These are phyloP conservation scores for Tortricodes alternella DNA, from an alignment of 2,888 invertebrate genomes.

Conservation along the genomic window DNA sequence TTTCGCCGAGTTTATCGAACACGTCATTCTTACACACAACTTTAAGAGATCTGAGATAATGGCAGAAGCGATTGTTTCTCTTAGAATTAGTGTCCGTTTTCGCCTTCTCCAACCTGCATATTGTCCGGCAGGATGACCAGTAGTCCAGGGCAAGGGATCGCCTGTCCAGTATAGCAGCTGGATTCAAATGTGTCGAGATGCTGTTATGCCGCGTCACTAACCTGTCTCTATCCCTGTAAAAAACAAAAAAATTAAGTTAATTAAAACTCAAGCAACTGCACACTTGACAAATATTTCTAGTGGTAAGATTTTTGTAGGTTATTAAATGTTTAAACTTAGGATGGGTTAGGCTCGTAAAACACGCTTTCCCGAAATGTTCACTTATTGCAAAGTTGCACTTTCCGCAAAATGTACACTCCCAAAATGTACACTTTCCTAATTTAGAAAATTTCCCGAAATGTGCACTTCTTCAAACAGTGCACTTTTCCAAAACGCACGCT, in stretches of 20 bases:
- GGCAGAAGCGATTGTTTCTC: conserved; percentile 89
- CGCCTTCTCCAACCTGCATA: conserved; percentile 86
- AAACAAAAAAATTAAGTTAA: conserved; percentile 35
- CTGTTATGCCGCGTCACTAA: conserved; percentile 57
- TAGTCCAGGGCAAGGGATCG: conserved; percentile 85
- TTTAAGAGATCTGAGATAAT: conserved; percentile 86
- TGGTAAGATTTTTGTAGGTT: no score
- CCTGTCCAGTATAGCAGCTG: conserved; percentile 75
- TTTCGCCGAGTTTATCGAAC: conserved; percentile 74
- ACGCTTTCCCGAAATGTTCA: no score
- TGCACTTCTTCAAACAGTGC: no score
- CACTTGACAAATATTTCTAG: no score
- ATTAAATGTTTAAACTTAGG: no score
- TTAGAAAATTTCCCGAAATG: no score
- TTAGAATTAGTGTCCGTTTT: conserved; percentile 83
- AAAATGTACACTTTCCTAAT: no score
- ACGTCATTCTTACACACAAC: conserved; percentile 74
- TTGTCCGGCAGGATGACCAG: conserved; percentile 85
- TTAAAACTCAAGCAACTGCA: no score
- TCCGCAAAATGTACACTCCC: no score
- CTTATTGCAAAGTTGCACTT: no score
- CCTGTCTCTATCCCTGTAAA: conserved; percentile 76
- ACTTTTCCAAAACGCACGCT: no score
- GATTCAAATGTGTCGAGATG: conserved; percentile 76
- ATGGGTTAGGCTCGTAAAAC: no score